Evolutionary conservation across 2,113 vertebrate genomes (phyloP).

Genomic region (Sciurus niger): DNA sequence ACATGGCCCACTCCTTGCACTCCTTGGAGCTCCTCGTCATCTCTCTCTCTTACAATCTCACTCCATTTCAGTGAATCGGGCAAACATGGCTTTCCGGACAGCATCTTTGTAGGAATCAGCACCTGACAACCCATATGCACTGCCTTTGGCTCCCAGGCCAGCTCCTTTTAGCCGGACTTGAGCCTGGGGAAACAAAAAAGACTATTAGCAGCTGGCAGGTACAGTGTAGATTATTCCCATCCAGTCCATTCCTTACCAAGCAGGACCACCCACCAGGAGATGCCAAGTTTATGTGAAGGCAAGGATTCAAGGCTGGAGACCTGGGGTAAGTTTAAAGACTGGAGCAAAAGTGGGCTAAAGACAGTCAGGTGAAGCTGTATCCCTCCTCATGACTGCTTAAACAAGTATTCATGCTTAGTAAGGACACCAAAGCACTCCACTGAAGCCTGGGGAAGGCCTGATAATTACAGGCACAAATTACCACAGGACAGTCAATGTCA

Average conservation of each 20-base stretch:
- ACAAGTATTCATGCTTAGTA: background rate
- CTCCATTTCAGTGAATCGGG: constrained; percentile 98
- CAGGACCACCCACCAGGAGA: background rate
- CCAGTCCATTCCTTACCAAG: background rate
- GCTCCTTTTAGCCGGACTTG: constrained; percentile 97
- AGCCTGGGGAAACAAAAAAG: constrained; percentile 89
- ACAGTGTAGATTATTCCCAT: background rate
- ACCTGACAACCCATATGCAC: constrained; percentile 95
- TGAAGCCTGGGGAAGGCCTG: background rate
- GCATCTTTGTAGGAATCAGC: constrained; percentile 98
- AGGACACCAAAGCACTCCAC: background rate
- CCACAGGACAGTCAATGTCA: background rate
- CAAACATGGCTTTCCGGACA: constrained; percentile 99
- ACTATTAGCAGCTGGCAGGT: constrained; percentile 15
- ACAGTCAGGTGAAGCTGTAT: background rate
- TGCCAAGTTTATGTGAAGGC: background rate
- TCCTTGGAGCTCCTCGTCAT: background rate
- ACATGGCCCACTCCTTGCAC: constrained; percentile 43
- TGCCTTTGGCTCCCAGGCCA: constrained; percentile 97
- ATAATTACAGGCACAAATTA: background rate
- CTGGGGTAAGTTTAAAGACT: background rate
- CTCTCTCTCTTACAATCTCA: constrained; percentile 91
- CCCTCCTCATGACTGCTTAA: background rate
- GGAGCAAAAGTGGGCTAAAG: background rate
- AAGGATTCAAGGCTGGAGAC: background rate